Conservation (phyloP, 2,888 invertebrate species). For the Amphipyra berbera region DNA sequence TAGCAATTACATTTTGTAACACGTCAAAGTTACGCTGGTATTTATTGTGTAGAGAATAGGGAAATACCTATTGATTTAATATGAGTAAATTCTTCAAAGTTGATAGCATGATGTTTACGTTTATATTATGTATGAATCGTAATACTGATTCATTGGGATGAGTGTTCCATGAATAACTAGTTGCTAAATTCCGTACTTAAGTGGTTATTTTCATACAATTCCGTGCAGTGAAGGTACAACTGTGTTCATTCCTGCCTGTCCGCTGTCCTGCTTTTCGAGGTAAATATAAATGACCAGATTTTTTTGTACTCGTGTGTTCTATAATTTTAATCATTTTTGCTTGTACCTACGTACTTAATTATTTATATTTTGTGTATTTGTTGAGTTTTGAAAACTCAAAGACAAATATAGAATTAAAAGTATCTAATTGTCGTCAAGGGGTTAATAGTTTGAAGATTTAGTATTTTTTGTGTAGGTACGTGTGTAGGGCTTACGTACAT, state of each 20-base stretch:
- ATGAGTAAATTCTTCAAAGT: neutral
- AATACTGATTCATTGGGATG: conserved; percentile 24
- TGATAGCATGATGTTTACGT: conserved; percentile 6
- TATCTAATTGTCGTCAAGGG: too few relatives aligned
- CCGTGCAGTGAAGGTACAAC: conserved; percentile 1
- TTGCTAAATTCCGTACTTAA: neutral
- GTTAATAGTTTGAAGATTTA: too few relatives aligned
- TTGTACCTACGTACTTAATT: too few relatives aligned
- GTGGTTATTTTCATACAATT: conserved; percentile 8
- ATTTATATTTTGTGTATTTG: neutral
- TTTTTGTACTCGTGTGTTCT: neutral
- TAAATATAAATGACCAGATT: conserved; percentile 30
- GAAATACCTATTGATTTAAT: neutral
- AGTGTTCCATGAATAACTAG: conserved; percentile 1
- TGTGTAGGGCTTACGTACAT: too few relatives aligned
- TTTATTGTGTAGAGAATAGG: conserved; percentile 3
- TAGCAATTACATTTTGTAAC: neutral
- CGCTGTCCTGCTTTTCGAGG: conserved; percentile 8
- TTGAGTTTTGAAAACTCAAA: too few relatives aligned
- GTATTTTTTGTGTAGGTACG: too few relatives aligned
- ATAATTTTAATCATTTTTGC: neutral
- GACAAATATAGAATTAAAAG: too few relatives aligned
- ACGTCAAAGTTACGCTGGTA: neutral
- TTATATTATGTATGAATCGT: conserved; percentile 1
- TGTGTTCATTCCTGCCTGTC: neutral